Evolutionary conservation across 2,888 invertebrate genomes (phyloP), one percentile per base, ranked within the genome.

Genomic region (Aethes cnicana): DNA sequence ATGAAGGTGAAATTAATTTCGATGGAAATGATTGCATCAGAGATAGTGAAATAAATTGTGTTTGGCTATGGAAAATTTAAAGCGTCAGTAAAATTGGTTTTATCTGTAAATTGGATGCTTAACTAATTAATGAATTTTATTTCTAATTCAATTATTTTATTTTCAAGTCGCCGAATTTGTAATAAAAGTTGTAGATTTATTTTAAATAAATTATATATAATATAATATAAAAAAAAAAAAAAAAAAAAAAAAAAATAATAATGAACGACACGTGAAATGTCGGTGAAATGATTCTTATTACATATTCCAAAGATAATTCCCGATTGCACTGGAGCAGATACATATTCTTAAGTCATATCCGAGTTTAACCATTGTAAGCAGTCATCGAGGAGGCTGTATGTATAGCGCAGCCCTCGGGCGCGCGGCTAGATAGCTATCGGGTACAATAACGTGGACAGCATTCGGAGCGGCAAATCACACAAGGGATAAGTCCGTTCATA

Each of bases 341-440:
- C 60, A 63, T 64, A 65, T 62, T 66, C 61, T n/a, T 61, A 54
- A 61, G 61, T 62, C 62, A 59, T 59, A 62, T 65, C 58, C 61
- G 60, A 59, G 52, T 63, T 59, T 58, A 63, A 60, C 63, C 62
- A 63, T 58, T 55, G 57, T 57, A 57, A 55, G 54, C 47, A 53
- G 28, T 47, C 41, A 47, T 41, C 25, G 41, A 28, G 35, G 41
- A 46, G 17, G 9, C 17, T 23, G n/a, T n/a, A n/a, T 14, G 25
- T 30, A 42, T 32, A 23, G 44, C 37, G 50, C 25, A 23, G 28
- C 17, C 30, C 16, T n/a, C 17, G 41, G 56, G 33, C 47, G 28
- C 28, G 35, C 17, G 35, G 36, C 36, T 52, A 47, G 66, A 63
- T 64, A 62, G 53, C 55, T 56, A 65, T 64, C 61, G 61, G 47